Percentiles rank a stretch among this genome's conserved stretches.
phyloP scores from a whole-genome alignment of 2,113 vertebrate species.

The Eudorcas thomsonii region DNA sequence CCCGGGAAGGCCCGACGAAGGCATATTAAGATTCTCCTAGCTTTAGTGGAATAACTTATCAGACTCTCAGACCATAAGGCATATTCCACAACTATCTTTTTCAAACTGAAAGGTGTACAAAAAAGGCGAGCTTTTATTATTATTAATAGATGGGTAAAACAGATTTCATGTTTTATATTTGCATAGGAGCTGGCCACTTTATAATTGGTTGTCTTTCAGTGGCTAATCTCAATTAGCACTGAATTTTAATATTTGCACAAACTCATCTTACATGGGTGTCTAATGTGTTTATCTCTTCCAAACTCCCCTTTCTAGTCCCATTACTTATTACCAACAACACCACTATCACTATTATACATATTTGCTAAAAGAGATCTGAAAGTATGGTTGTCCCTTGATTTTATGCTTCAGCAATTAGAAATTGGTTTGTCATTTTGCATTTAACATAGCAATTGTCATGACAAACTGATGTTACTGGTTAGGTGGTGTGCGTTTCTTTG shows the following conservation, averaged over 20 bases:
- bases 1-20: background rate
- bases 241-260: background rate
- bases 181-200: background rate
- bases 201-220: background rate
- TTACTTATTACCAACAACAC: background rate
- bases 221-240: background rate
- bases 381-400: background rate
- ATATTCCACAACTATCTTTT: background rate
- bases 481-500: background rate
- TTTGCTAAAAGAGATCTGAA: background rate
- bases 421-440: constrained; percentile 25
- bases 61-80: background rate
- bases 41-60: background rate
- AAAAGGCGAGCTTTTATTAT: background rate
- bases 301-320: background rate
- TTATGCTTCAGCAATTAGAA: background rate
- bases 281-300: background rate
- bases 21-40: background rate
- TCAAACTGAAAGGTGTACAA: background rate
- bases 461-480: constrained; percentile 15
- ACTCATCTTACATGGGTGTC: background rate
- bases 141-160: background rate
- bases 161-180: background rate
- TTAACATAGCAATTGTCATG: background rate
- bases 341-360: background rate